Conservation (phyloP, 2,888 invertebrate species). For the Ophion obscuratus region DNA sequence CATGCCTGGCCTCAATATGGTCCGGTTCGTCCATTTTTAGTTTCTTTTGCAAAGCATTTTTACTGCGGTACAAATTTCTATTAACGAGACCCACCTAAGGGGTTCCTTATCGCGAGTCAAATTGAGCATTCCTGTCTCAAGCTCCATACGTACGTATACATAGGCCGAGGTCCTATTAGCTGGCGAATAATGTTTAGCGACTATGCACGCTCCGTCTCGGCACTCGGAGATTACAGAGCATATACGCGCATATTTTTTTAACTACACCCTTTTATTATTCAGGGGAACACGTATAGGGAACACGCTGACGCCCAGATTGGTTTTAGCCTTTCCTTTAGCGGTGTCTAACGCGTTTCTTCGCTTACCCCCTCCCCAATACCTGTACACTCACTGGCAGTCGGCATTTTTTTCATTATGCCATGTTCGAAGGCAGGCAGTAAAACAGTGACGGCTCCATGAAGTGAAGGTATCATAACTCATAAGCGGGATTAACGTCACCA, state of each 20-base stretch:
- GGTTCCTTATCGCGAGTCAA: conserved; percentile 58
- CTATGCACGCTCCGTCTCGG: conserved; percentile 48
- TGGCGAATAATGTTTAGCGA: conserved; percentile 54
- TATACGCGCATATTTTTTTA: conserved; percentile 34
- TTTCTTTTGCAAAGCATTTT: conserved; percentile 29
- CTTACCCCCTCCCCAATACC: conserved; percentile 11
- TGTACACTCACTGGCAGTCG: neutral
- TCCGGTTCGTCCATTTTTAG: neutral
- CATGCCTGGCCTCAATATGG: neutral
- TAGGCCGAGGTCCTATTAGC: conserved; percentile 28
- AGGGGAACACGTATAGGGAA: conserved; percentile 35
- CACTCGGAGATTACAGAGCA: conserved; percentile 57
- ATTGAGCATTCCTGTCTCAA: conserved; percentile 43
- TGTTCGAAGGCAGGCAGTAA: conserved; percentile 63
- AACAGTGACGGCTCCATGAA: conserved; percentile 67
- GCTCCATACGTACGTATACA: conserved; percentile 20
- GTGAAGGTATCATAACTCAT: conserved; percentile 76
- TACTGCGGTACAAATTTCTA: conserved; percentile 52
- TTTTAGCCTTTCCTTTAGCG: conserved; percentile 48
- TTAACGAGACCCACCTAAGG: conserved; percentile 42
- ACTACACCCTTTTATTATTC: conserved; percentile 48
- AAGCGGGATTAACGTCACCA: conserved; percentile 78
- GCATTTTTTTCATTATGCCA: conserved; percentile 52
- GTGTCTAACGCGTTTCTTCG: conserved; percentile 45
- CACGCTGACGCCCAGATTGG: conserved; percentile 44